These are phyloP conservation scores for Globodera ellingtonae DNA, from an alignment of 1,140 invertebrate genomes.

Conservation along the genomic window DNA sequence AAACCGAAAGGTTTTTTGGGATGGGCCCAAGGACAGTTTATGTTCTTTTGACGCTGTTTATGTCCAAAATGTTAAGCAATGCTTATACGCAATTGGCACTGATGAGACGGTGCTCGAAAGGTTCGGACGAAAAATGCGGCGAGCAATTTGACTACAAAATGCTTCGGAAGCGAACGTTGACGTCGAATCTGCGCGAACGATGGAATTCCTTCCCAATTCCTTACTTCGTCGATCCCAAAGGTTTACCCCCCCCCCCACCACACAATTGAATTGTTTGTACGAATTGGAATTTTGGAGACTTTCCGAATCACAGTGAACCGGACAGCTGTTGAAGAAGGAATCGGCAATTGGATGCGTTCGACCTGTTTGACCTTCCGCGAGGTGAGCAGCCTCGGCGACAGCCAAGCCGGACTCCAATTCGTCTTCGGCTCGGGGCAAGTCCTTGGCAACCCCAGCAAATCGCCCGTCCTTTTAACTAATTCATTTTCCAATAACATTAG, in stretches of 20 bases:
- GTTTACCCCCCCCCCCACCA: no score
- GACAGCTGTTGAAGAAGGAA: slow-evolving; percentile 23
- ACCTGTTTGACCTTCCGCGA: slow-evolving; percentile 38
- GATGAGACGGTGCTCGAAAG: neutral
- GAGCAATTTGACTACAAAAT: neutral
- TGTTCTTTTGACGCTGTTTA: no score
- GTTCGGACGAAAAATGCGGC: neutral
- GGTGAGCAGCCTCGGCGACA: neutral
- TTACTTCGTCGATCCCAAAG: slow-evolving; percentile 18
- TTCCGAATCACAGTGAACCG: slow-evolving; percentile 21
- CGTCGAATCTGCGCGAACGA: slow-evolving; percentile 20
- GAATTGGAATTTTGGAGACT: no score
- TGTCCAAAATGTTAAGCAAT: slow-evolving; percentile 22
- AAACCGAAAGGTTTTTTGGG: neutral
- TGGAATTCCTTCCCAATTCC: slow-evolving; percentile 41
- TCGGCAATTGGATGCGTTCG: slow-evolving; percentile 17
- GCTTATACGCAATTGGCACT: slow-evolving; percentile 28
- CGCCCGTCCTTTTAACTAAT: neutral
- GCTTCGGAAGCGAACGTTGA: slow-evolving; percentile 33
- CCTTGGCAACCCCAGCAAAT: neutral
- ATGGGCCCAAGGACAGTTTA: no score
- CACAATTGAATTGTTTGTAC: no score
- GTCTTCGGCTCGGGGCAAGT: slow-evolving; percentile 34
- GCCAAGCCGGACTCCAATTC: slow-evolving; percentile 25
- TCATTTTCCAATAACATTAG: slow-evolving; percentile 20